phyloP scores from a whole-genome alignment of 2,797 vertebrate genomes.

The Pangasius macronema region DNA sequence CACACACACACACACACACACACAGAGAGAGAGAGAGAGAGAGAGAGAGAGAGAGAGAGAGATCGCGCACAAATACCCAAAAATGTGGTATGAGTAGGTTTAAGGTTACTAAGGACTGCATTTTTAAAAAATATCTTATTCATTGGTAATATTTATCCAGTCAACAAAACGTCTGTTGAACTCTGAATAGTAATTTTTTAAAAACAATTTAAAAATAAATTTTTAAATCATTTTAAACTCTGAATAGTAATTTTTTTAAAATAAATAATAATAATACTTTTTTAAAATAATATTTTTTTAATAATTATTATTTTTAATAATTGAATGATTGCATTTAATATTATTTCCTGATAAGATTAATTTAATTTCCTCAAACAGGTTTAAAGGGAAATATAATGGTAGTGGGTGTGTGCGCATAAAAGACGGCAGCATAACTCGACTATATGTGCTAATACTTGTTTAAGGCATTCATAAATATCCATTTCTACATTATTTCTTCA shows the following conservation, averaged over 20 bases:
- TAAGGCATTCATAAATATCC: background rate
- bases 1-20: background rate
- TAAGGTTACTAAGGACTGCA: background rate
- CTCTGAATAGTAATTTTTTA: constrained; percentile 50
- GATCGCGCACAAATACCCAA: background rate
- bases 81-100: background rate
- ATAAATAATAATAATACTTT: too few relatives aligned
- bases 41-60: too few relatives aligned
- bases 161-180: constrained; percentile 16
- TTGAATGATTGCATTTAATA: background rate
- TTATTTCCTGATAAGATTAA: constrained; percentile 28
- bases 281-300: too few relatives aligned
- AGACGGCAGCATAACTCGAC: background rate
- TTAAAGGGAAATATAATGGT: constrained; percentile 20
- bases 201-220: too few relatives aligned
- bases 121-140: background rate
- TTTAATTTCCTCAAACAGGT: constrained; percentile 11
- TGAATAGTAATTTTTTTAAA: too few relatives aligned
- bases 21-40: too few relatives aligned
- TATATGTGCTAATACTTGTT: constrained; percentile 30
- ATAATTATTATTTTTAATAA: too few relatives aligned
- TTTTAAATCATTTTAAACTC: too few relatives aligned
- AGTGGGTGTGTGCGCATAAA: background rate
- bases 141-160: background rate
- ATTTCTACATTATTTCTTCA: constrained; percentile 54